phyloP scores from a whole-genome alignment of 53 echinoderm and acorn worm species.

The Echinometra lucunter region DNA sequence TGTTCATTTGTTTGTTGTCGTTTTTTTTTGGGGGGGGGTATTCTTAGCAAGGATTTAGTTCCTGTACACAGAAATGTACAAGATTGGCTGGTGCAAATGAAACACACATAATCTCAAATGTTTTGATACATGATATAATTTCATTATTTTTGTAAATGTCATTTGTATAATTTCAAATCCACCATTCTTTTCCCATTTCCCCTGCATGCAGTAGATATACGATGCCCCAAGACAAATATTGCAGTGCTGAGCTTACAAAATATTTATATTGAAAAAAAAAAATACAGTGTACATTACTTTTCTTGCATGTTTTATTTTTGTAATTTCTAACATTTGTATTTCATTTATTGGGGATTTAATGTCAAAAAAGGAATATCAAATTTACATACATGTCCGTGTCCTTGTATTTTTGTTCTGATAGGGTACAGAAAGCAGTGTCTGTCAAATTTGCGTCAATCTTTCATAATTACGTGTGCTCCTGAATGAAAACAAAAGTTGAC shows the following conservation, averaged over 20 bases:
- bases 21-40: too few relatives aligned
- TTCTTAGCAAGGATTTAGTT: too few relatives aligned
- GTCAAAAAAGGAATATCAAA: neutral
- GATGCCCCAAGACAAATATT: neutral
- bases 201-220: neutral
- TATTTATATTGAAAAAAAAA: too few relatives aligned
- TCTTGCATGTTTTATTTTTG: neutral
- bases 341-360: neutral
- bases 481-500: neutral
- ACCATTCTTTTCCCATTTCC: neutral
- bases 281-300: too few relatives aligned
- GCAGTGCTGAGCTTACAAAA: neutral
- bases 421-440: neutral
- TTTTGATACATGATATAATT: neutral
- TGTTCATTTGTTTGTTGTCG: too few relatives aligned
- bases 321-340: neutral
- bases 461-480: slow-evolving; percentile 22
- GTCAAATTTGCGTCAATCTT: neutral
- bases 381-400: too few relatives aligned
- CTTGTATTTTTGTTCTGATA: neutral
- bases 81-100: neutral
- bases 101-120: neutral
- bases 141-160: neutral
- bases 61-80: neutral
- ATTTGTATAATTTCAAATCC: neutral